phyloP scores from a whole-genome alignment of 2,888 invertebrate genomes.

The Protonemura montana region DNA sequence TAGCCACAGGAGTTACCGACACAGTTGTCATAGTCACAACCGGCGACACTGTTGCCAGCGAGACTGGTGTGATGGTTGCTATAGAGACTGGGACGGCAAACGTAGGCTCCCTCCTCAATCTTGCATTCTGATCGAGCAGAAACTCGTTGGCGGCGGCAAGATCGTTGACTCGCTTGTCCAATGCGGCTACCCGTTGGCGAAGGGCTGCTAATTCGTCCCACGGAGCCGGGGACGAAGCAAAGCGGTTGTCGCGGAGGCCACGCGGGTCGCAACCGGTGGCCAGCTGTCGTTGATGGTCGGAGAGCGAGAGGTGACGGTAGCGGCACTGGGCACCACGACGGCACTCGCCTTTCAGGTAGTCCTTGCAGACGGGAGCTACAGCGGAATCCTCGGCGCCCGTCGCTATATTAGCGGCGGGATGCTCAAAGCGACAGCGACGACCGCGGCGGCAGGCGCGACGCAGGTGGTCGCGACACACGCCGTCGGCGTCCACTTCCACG shows the following conservation, averaged over 20 bases:
- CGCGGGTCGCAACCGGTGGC: constrained; percentile 40
- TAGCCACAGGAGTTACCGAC: constrained; percentile 64
- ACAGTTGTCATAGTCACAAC: constrained; percentile 69
- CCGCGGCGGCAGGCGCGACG: constrained; percentile 67
- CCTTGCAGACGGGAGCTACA: constrained; percentile 62
- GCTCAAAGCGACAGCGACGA: constrained; percentile 62
- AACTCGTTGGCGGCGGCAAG: constrained; percentile 81
- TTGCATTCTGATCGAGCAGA: constrained; percentile 78
- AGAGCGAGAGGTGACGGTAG: constrained; percentile 59
- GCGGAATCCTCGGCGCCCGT: not conserved
- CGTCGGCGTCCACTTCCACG: not conserved
- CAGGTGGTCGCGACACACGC: constrained; percentile 66
- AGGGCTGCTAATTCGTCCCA: constrained; percentile 75
- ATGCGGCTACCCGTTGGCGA: constrained; percentile 71
- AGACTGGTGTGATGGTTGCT: constrained; percentile 67
- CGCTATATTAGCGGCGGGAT: constrained; percentile 50
- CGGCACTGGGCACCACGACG: constrained; percentile 59
- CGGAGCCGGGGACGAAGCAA: constrained; percentile 43
- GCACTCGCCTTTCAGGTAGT: constrained; percentile 63
- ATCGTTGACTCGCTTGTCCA: constrained; percentile 75
- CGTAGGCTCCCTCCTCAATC: constrained; percentile 66
- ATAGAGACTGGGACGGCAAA: constrained; percentile 65
- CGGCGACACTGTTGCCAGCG: constrained; percentile 62
- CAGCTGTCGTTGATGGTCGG: constrained; percentile 53
- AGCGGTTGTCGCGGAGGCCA: constrained; percentile 49